Evolutionary conservation across 2,113 vertebrate genomes (phyloP).

Genomic region (Chauna torquata): DNA sequence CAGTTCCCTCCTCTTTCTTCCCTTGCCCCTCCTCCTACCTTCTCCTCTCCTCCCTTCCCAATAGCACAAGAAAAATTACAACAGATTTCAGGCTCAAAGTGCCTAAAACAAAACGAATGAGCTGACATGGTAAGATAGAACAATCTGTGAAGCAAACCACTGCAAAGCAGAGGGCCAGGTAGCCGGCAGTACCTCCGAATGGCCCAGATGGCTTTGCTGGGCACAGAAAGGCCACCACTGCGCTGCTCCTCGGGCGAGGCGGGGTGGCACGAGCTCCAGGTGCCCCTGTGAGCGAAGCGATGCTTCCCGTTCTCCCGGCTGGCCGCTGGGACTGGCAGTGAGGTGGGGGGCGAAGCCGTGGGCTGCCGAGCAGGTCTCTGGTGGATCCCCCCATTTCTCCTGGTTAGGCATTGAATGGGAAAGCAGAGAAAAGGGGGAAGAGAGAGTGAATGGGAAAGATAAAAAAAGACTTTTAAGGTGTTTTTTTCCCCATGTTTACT

Average conservation of each 20-base stretch:
- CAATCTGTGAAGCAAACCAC: neutral
- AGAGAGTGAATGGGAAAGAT: neutral
- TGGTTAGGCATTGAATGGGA: neutral
- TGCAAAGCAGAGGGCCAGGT: rapidly evolving
- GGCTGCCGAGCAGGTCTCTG: neutral
- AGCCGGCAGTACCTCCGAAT: constrained; percentile 65
- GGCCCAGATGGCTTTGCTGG: constrained; percentile 60
- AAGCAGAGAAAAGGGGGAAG: neutral
- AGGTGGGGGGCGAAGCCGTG: neutral
- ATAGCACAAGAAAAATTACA: rapidly evolving
- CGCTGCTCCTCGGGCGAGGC: neutral
- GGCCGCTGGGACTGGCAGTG: neutral
- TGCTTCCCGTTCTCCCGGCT: constrained; percentile 68
- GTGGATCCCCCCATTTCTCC: constrained; percentile 51
- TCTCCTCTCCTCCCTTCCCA: neutral
- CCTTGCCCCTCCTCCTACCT: neutral
- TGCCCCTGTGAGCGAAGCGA: constrained; percentile 39
- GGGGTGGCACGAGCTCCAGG: constrained; percentile 67
- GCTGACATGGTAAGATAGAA: neutral
- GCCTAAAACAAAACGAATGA: rapidly evolving
- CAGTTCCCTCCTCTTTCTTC: neutral
- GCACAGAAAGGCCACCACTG: constrained; percentile 12
- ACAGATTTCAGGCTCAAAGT: neutral
- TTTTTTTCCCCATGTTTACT: neutral
- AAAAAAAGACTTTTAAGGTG: neutral